Conservation (phyloP, 2,113 vertebrate genomes). For the Istiophorus platypterus region DNA sequence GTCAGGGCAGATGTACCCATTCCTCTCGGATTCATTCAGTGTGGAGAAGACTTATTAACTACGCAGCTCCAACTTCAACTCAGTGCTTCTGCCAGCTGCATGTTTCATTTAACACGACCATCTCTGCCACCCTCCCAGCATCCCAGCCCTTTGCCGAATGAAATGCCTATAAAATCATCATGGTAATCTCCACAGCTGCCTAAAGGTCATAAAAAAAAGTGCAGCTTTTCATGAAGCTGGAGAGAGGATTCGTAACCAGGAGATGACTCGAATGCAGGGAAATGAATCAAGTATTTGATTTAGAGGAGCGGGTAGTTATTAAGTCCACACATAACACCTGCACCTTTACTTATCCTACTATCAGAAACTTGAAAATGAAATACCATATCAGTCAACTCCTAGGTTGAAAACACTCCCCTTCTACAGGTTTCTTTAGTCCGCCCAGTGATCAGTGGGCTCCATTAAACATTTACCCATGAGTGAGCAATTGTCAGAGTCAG, state of each 20-base stretch:
- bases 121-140: neutral
- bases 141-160: neutral
- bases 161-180: neutral
- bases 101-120: slow-evolving; percentile 30
- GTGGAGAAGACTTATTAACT: slow-evolving; percentile 12
- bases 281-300: too few species aligned
- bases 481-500: neutral
- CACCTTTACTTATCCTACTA: neutral
- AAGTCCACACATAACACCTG: neutral
- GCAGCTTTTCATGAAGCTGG: slow-evolving; percentile 8
- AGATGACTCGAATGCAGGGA: neutral
- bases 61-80: neutral
- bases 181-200: neutral
- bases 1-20: too few species aligned
- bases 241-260: neutral
- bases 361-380: neutral
- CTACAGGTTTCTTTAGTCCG: neutral
- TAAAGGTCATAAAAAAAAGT: slow-evolving; percentile 1
- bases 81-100: slow-evolving; percentile 41
- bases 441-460: neutral
- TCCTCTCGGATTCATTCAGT: slow-evolving; percentile 8
- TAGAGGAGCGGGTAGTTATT: too few species aligned
- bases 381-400: neutral
- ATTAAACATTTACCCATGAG: neutral
- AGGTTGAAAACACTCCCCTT: slow-evolving; percentile 1